These are phyloP conservation scores for Keiferia lycopersicella DNA, from an alignment of 2,888 invertebrate species.

Conservation along the genomic window DNA sequence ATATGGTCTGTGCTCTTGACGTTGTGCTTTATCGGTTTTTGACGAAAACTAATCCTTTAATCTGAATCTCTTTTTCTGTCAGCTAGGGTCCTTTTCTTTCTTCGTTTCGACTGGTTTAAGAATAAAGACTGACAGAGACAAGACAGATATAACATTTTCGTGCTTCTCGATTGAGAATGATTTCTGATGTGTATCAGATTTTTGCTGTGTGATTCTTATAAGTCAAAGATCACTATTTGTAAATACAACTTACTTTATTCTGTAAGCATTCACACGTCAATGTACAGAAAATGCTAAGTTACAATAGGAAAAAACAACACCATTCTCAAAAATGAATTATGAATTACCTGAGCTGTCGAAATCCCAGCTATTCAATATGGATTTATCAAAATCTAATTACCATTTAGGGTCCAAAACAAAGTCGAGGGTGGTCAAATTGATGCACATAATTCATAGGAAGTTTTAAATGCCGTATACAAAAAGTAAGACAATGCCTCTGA, in stretches of 20 bases:
- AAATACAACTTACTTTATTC: background rate
- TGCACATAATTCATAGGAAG: constrained; percentile 73
- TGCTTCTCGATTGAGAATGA: too few relatives aligned
- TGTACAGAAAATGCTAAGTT: background rate
- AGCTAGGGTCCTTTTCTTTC: too few relatives aligned
- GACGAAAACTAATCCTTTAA: too few relatives aligned
- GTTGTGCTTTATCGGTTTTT: background rate
- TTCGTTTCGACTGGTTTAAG: too few relatives aligned
- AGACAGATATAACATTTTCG: too few relatives aligned
- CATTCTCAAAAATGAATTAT: constrained; percentile 37
- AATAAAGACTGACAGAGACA: too few relatives aligned
- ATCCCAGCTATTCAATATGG: constrained; percentile 44
- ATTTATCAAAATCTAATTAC: constrained; percentile 52
- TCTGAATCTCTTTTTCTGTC: too few relatives aligned
- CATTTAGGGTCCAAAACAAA: constrained; percentile 60
- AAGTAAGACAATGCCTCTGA: constrained; percentile 42
- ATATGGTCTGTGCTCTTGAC: too few relatives aligned
- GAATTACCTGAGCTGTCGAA: constrained; percentile 27
- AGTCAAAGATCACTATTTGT: too few relatives aligned
- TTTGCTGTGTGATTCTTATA: too few relatives aligned
- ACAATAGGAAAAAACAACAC: constrained; percentile 2
- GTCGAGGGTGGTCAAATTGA: constrained; percentile 50
- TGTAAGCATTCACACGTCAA: background rate
- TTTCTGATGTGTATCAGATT: too few relatives aligned
- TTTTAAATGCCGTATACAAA: constrained; percentile 43